Conservation (phyloP, 2,888 invertebrate genomes). For the Anorthoa munda region DNA sequence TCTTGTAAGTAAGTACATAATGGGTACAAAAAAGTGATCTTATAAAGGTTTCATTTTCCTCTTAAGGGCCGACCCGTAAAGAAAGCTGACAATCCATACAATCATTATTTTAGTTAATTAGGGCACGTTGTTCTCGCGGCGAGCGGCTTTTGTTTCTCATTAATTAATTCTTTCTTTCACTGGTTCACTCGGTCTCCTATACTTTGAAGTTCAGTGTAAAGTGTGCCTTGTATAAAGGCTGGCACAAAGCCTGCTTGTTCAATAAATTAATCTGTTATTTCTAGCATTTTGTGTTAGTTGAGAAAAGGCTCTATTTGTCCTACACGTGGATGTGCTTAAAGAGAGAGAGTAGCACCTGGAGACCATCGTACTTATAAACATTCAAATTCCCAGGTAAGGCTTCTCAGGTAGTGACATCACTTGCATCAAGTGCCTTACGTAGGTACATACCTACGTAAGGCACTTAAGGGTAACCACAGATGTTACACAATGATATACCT, state of each 20-base stretch:
- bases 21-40: not conserved
- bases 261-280: conserved; percentile 1
- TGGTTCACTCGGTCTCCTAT: conserved; percentile 12
- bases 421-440: too few relatives aligned
- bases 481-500: too few relatives aligned
- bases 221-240: not conserved
- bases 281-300: not conserved
- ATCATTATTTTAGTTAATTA: conserved; percentile 35
- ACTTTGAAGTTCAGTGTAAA: conserved; percentile 27
- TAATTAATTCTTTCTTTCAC: conserved; percentile 12
- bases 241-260: not conserved
- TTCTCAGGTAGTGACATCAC: too few relatives aligned
- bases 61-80: not conserved
- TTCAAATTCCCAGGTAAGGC: not conserved
- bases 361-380: not conserved
- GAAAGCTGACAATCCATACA: conserved; percentile 5
- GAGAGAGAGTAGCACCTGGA: not conserved
- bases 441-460: too few relatives aligned
- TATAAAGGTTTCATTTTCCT: not conserved
- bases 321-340: not conserved
- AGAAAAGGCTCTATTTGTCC: not conserved
- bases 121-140: conserved; percentile 17
- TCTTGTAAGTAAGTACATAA: too few relatives aligned
- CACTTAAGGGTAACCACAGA: too few relatives aligned
- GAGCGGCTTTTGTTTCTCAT: conserved; percentile 38